Conservation (phyloP, 2,888 invertebrate genomes). For the Andricus curvator region DNA sequence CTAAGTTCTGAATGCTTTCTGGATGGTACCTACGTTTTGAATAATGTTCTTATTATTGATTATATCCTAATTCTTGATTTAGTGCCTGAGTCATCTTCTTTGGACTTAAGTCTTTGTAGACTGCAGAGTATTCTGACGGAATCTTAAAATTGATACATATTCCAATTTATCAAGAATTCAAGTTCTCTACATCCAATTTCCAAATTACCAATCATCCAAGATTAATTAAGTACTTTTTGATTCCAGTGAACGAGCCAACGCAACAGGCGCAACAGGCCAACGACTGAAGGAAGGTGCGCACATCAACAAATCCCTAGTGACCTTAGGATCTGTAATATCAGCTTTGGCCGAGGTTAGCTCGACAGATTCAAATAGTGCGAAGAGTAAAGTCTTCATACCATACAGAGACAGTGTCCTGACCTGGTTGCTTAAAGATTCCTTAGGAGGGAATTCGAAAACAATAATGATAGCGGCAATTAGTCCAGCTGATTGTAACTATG, state of each 20-base stretch:
- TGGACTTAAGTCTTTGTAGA: too few species aligned
- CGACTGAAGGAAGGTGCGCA: constrained; percentile 93
- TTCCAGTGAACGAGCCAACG: constrained; percentile 90
- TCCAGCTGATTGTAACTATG: constrained; percentile 92
- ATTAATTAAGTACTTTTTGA: constrained; percentile 2
- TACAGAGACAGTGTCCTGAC: constrained; percentile 94
- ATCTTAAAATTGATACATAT: background rate
- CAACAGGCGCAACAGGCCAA: constrained; percentile 94
- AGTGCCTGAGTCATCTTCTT: too few species aligned
- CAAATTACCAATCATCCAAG: background rate
- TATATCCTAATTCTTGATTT: background rate
- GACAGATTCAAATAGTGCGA: constrained; percentile 75
- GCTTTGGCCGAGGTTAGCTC: constrained; percentile 87
- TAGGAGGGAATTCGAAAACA: constrained; percentile 94
- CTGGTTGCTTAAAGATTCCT: constrained; percentile 92
- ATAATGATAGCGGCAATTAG: constrained; percentile 93
- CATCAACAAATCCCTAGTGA: constrained; percentile 94
- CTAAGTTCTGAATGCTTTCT: too few species aligned
- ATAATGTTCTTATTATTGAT: background rate
- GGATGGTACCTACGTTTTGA: too few species aligned
- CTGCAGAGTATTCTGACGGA: background rate
- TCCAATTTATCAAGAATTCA: background rate
- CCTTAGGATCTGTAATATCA: constrained; percentile 92
- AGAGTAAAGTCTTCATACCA: constrained; percentile 86
- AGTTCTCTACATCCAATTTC: background rate